These are phyloP conservation scores for Onychomys arenicola DNA, from an alignment of 2,797 vertebrate species.

Conservation along the genomic window DNA sequence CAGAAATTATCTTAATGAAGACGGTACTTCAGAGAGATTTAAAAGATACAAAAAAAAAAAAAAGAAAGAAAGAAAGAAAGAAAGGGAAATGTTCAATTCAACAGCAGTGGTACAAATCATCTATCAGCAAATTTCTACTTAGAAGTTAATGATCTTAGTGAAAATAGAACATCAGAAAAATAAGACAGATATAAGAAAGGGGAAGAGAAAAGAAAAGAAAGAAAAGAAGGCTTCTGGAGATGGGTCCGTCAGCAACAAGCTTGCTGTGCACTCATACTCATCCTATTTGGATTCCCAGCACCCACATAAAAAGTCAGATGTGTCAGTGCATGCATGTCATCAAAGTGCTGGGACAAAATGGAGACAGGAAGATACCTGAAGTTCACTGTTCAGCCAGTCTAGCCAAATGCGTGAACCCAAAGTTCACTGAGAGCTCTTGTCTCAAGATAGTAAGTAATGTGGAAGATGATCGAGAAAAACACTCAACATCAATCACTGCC, in stretches of 20 bases:
- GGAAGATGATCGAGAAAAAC: neutral
- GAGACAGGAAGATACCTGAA: neutral
- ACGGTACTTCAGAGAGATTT: neutral
- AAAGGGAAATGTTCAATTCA: neutral
- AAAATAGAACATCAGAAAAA: constrained; percentile 5
- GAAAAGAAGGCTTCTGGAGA: neutral
- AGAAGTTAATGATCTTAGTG: neutral
- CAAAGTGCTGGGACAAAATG: neutral
- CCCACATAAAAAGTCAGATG: neutral
- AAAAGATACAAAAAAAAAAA: neutral
- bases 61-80: too few species aligned
- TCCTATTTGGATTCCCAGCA: neutral
- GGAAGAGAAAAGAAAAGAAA: neutral
- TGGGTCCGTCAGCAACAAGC: too few species aligned
- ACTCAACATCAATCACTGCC: neutral
- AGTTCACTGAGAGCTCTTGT: neutral
- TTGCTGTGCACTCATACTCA: neutral
- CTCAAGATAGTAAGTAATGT: neutral
- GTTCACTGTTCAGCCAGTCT: neutral
- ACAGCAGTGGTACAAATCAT: neutral
- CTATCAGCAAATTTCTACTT: neutral
- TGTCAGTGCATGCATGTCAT: neutral
- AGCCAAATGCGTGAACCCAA: neutral
- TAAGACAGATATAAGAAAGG: neutral
- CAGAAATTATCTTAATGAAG: neutral